Conservation (phyloP, 92 coral and sea anemone species). For the Parazoanthus darwini region DNA sequence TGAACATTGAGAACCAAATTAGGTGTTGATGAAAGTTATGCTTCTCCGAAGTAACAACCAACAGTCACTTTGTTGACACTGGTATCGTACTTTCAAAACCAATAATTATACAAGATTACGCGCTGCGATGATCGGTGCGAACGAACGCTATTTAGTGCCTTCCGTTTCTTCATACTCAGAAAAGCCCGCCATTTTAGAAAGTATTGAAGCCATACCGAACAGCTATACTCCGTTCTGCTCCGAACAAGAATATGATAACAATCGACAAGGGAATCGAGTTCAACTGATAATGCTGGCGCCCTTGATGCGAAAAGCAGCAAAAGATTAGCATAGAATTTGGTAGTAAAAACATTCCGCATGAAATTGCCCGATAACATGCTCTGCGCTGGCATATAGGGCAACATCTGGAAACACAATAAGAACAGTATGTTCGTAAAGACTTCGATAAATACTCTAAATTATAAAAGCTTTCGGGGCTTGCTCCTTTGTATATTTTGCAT, state of each 20-base stretch:
- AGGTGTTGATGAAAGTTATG: not conserved
- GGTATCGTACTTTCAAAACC: not conserved
- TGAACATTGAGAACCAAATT: not conserved
- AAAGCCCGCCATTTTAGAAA: conserved; percentile 25
- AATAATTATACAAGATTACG: conserved; percentile 6
- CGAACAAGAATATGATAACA: conserved; percentile 5
- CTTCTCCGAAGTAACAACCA: conserved; percentile 5
- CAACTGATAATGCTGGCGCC: conserved; percentile 7
- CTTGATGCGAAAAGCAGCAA: not conserved
- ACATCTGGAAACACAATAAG: not conserved
- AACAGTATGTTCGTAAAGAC: not conserved
- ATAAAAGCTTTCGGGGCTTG: not conserved
- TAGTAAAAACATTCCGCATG: conserved; percentile 22
- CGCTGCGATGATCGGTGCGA: not conserved
- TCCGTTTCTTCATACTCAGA: not conserved
- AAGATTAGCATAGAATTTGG: conserved; percentile 12
- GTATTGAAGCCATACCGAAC: not conserved
- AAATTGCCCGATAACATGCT: not conserved
- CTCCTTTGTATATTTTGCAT: no score
- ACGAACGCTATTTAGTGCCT: not conserved
- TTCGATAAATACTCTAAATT: not conserved
- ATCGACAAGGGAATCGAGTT: not conserved
- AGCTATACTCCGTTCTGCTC: not conserved
- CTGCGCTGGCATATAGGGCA: not conserved
- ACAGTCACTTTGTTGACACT: conserved; percentile 30